Evolutionary conservation across 1,140 invertebrate species (phyloP), one percentile per base, ranked within the genome.

Genomic region (Drosophila triauraria): DNA sequence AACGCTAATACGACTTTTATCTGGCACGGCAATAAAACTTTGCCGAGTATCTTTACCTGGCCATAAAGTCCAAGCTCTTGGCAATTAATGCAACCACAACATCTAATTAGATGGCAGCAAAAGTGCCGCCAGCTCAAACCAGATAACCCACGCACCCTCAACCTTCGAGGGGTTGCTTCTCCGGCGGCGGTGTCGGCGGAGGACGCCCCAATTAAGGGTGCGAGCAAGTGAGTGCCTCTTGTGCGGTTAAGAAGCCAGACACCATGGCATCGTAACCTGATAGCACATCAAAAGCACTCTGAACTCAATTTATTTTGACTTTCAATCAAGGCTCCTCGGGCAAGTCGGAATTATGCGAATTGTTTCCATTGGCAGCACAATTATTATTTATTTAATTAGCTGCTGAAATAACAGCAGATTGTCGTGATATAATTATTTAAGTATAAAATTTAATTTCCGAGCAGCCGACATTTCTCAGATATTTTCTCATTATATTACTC

Each of bases 21-120:
- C 77, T 71, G 50, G 23, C 43, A 40, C 43, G 54, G 63, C 75
- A 69, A 82, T 82, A 86, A 76, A 78, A 85, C 80, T 71, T 63
- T 50, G 13, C 64, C 53, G 43, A 32, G 53, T 67, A 67, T 51
- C 40, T 15, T 8, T 25, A 61, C 59, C 59, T 61, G 80, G 79
- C 84, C 88, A 91, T 91, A 91, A 91, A 91, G 82, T 84, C 76
- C 76, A 48, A 67, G 69, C 54, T 53, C 27, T 46, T 70, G 69
- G 51, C 88, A 87, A 91, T 84, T 87, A 87, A 90, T 83, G 84
- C 72, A 77, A 71, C 77, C 84, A 68, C 84, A 88, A 70, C 54
- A 74, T 80, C 85, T 90, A 88, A 88, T 88, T 84, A 88, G 80
- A 81, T 59, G 68, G 69, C 61, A 81, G 70, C 79, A 69, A 86